Base-by-base conservation (phyloP, 2,888 invertebrate genomes). In the Cheiracanthium punctorium region DNA sequence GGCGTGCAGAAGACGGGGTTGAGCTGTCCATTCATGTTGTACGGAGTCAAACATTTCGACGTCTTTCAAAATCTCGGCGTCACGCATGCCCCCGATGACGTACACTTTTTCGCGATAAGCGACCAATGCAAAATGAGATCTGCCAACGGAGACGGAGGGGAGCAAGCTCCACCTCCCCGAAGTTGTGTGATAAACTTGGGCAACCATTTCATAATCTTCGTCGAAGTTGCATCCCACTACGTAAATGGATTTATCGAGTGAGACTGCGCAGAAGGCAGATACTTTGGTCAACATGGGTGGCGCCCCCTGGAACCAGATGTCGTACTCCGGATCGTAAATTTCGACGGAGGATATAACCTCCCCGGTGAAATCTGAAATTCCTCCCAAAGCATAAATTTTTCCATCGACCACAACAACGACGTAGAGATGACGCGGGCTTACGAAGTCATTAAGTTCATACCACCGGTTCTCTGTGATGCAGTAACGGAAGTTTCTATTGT, bases 351-450 rank as follows among this genome's bases (percentile, higher is more conserved):
- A 28, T 8, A 30, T 73, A 5, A 12, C 28, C 8, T 58, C 74
- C 1, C 2, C 24, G 1, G 24, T 28, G n/a, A 43, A 32, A 29
- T 43, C 28, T 4, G 32, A 20, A 0, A 32, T 37, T 0, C 81
- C 81, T 12, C 81, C 81, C 14, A 75, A 28, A 2, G 70, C 32
- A 29, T 81, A 81, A 2, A 81, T 74, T 24, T 48, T 17, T 1
- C 32, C 30, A 20, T 32, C 48, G 0, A 75, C 12, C 0, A 30
- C 24, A 2, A 82, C 75, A 4, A 82, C 58, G 24, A 20, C 17
- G 28, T 70, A 82, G 8, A 69, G 20, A 7, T 41, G 43, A 17
- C 82, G 82, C 10, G 7, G 10, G 1, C 10, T 24, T 1, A 8
- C 29, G 1, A n/a, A n/a, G n/a, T n/a, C n/a, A n/a, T n/a, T n/a